Evolutionary conservation across 2,113 vertebrate species (phyloP).

Genomic region (Mustelus asterias): DNA sequence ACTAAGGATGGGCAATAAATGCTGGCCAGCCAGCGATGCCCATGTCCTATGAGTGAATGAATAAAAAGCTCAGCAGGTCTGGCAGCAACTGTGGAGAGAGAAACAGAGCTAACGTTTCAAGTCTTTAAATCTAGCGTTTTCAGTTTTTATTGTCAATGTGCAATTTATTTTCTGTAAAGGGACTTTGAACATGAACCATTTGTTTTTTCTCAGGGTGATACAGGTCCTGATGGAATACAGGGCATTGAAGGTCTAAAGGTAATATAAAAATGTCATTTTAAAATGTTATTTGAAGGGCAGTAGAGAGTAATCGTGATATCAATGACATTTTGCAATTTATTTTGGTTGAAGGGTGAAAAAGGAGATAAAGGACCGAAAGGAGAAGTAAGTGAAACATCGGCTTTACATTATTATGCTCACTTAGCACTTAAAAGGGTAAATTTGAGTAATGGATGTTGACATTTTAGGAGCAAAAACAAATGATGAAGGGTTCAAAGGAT

Average conservation of each 20-base stretch:
- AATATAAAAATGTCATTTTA: slow-evolving; percentile 36
- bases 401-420: not conserved
- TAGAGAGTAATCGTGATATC: slow-evolving; percentile 23
- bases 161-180: not conserved
- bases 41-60: too few relatives aligned
- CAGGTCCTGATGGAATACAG: slow-evolving; percentile 53
- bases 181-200: slow-evolving; percentile 28
- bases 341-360: slow-evolving; percentile 48
- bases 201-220: slow-evolving; percentile 53
- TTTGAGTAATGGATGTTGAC: not conserved
- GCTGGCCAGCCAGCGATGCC: too few relatives aligned
- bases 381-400: slow-evolving; percentile 48
- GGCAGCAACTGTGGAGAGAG: too few relatives aligned
- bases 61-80: too few relatives aligned
- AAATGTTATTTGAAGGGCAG: slow-evolving; percentile 32
- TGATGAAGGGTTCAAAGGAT: not conserved
- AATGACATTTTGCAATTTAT: not conserved
- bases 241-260: slow-evolving; percentile 54
- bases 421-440: not conserved
- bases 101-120: too few relatives aligned
- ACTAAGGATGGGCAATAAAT: too few relatives aligned
- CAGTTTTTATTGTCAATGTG: not conserved
- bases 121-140: too few relatives aligned
- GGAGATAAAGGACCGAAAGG: slow-evolving; percentile 56
- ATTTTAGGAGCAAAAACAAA: not conserved